These are phyloP conservation scores for Melanostoma scalare DNA, from an alignment of 2,888 invertebrate genomes.

Conservation along the genomic window DNA sequence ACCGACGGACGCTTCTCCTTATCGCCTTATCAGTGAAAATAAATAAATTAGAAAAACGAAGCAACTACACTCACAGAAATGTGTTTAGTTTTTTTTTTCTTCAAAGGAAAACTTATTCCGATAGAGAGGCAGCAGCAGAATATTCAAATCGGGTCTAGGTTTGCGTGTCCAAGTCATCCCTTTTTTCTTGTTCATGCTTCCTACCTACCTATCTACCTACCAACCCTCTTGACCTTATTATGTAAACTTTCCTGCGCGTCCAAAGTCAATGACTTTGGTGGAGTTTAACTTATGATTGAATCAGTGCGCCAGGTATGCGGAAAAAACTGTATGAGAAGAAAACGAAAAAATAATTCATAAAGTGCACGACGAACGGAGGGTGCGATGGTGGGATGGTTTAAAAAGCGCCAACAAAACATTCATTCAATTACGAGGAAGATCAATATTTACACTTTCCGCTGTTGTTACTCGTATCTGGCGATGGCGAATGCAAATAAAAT, in stretches of 20 bases:
- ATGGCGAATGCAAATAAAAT: conserved; percentile 58
- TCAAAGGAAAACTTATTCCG: conserved; percentile 2
- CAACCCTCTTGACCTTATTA: conserved; percentile 65
- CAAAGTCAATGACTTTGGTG: conserved; percentile 67
- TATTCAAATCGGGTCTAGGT: conserved; percentile 65
- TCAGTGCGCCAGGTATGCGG: conserved; percentile 51
- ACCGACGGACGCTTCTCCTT: conserved; percentile 32
- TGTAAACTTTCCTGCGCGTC: conserved; percentile 37
- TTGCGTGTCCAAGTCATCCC: conserved; percentile 59
- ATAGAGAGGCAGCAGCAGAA: neutral
- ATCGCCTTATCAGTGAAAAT: conserved; percentile 56
- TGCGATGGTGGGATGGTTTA: neutral
- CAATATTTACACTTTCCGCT: conserved; percentile 58
- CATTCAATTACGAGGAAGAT: conserved; percentile 59
- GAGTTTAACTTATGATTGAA: conserved; percentile 34
- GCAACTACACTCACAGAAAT: neutral
- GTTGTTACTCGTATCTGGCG: conserved; percentile 30
- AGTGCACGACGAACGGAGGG: neutral
- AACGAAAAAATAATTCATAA: conserved; percentile 13
- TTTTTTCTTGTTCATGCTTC: conserved; percentile 32
- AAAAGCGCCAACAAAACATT: conserved; percentile 46
- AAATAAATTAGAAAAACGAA: conserved; percentile 56
- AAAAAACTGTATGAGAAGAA: neutral
- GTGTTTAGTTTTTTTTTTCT: neutral
- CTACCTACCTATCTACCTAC: too few species aligned